Evolutionary conservation across 2,113 vertebrate genomes (phyloP), one percentile per base, ranked within the genome.

Genomic region (Marcusenius ussheri): DNA sequence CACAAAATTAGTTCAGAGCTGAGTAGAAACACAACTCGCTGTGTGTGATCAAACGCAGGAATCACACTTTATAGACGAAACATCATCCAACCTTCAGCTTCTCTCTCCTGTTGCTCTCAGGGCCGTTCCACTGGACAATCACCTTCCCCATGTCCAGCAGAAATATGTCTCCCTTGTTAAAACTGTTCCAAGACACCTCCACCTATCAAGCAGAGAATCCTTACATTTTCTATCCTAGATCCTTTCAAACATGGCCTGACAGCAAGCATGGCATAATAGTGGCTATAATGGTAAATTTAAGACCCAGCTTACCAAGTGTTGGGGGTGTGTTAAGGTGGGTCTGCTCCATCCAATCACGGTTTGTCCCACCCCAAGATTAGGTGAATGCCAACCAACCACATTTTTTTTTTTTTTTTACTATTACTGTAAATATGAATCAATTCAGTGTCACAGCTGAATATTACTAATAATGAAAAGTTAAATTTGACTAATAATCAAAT

Each of bases 71-170:
- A 83, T 19, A 58, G 21, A 45, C 5, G 56, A 50, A 77, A 90
- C 31, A 46, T 51, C 21, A 17, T 21, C 95, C 94, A 89, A 97
- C 97, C 94, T 97, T 97, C n/a, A 97, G 93, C 91, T 96, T 97
- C 93, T 98, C 97, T 27, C 94, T 94, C 92, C 95, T 95, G 95
- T 97, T 97, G 95, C 98, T 97, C 84, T 94, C 94, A 31, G 96
- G 97, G 0, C 97, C 97, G 0, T 98, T 98, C 98, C 98, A 98
- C 93, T 98, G 98, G 92, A 98, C 96, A 19, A 98, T 96, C 88
- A 95, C 95, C 92, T 98, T 98, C 10, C 97, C 98, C 0, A 97
- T 94, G 90, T 98, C 98, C 95, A 98, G 92, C 87, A 98, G 91
- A 91, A 98, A 98, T 66, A 97, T 96, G 11, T 98, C 98, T 0